Base-by-base conservation (phyloP, 2,113 vertebrate species). In the Apteryx owenii region DNA sequence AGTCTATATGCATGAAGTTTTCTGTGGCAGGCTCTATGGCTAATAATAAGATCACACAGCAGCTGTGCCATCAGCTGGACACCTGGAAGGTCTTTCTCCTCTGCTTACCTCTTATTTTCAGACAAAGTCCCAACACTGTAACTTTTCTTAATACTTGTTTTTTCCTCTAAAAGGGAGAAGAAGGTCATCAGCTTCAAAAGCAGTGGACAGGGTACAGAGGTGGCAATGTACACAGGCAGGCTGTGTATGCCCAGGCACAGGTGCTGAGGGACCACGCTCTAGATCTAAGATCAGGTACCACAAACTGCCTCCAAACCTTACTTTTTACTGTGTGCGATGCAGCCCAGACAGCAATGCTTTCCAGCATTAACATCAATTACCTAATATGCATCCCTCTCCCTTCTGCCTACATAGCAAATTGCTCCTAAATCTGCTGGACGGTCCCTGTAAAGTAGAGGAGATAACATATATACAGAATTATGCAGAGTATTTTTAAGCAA, bases 161-260 rank as follows among this genome's bases (percentile, higher is more conserved):
- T 10, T 40, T 36, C 2, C 6, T 23, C 0, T 58, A 29, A 31
- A 58, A 58, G 28, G 56, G 29, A 58, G 56, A 54, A 15, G 4
- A 54, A 15, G 4, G 26, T 69, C 0, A 54, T 61, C 5, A 60
- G 8, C 44, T 78, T 4, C 14, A 22, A 62, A 60, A 25, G 3
- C 48, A 50, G 13, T 28, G 17, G 19, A 54, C 48, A 28, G 6
- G 36, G 9, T 7, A 88, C 25, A 81, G 38, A 72, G 25, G 42
- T 10, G 4, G 3, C 73, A 8, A 65, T n/a, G 15, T 21, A 70
- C 3, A 64, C 3, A 8, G 51, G 2, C 0, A 8, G 14, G 10
- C 22, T 81, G 28, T 10, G 17, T 28, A 38, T 65, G 23, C 20
- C 25, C 22, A 78, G 71, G 42, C 9, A 2, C 23, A 54, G 7